phyloP scores from a whole-genome alignment of 2,113 vertebrate genomes.

The Takifugu bimaculatus region DNA sequence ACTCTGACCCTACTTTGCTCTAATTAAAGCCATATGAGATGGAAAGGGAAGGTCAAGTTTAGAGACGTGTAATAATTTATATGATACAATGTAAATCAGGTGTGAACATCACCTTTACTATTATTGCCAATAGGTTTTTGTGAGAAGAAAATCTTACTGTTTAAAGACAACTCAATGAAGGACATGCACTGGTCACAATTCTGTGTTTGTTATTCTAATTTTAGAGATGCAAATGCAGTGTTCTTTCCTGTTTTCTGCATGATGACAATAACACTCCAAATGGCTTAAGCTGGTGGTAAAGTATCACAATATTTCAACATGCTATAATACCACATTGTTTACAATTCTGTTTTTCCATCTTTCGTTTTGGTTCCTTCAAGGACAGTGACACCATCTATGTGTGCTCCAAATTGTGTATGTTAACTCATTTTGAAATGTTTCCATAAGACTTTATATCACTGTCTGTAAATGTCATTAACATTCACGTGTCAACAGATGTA shows the following conservation, averaged over 20 bases:
- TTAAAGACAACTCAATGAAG: constrained; percentile 32
- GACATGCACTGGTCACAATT: constrained; percentile 36
- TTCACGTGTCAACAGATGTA: too few species aligned
- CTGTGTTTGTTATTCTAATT: constrained; percentile 28
- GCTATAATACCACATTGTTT: too few species aligned
- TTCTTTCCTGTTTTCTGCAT: constrained; percentile 39
- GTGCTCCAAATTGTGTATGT: constrained; percentile 11
- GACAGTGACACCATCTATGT: background rate
- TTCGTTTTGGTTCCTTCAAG: background rate
- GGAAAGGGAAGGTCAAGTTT: constrained; percentile 21
- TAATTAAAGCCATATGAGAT: constrained; percentile 76
- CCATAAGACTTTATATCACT: constrained; percentile 2
- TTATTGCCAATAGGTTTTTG: background rate
- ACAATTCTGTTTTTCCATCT: background rate
- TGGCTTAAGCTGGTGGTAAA: constrained; percentile 18
- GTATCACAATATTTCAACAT: background rate
- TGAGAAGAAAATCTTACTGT: constrained; percentile 15
- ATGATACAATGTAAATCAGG: constrained; percentile 33
- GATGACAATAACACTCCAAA: constrained; percentile 39
- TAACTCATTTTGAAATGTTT: constrained; percentile 13
- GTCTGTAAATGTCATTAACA: background rate
- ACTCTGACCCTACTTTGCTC: constrained; percentile 59
- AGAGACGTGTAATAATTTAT: constrained; percentile 23
- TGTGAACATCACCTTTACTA: constrained; percentile 25
- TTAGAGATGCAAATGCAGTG: constrained; percentile 27